Evolutionary conservation across 2,888 invertebrate genomes (phyloP), one percentile per base, ranked within the genome.

Genomic region (Aromia moschata): DNA sequence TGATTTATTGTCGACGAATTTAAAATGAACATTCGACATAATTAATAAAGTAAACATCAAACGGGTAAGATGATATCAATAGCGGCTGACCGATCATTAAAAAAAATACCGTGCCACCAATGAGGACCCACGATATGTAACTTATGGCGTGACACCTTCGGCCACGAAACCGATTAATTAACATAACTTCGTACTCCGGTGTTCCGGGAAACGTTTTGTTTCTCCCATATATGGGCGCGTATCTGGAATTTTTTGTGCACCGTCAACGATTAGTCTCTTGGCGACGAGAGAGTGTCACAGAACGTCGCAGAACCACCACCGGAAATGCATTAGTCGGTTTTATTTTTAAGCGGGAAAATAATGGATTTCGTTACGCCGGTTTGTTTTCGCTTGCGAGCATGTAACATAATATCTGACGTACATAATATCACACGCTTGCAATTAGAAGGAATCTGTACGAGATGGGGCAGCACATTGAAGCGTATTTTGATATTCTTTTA

Each of bases 311-410:
- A 47, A 11, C 47, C 36, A 49, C 49, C 49, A 45, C 54, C 44
- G 54, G 54, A 54, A 54, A 44, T 54, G 38, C 54, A 54, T 54
- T 54, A 54, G 45, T 38, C 43, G 14, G 45, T 44, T 45, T 54
- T 54, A 54, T 54, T 54, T 54, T 54, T 54, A 54, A 17, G 15
- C 53, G 17, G 18, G 20, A 54, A 37, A 54, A 44, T 54, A 45
- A 54, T 54, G 37, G 33, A 37, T 54, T 54, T 45, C 45, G 36
- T 44, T 45, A 17, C 43, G 54, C 20, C 18, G 9, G 54, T 44
- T 44, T 38, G 43, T 54, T 54, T 54, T 54, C 36, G n/a, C 20
- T 12, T 52, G n/a, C 20, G 2, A 7, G 38, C 44, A 44, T 31
- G 45, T 31, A 45, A 31, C 15, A 31, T 31, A 31, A 45, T 45